Base-by-base conservation (phyloP, 2,797 vertebrate species). In the Anableps anableps region DNA sequence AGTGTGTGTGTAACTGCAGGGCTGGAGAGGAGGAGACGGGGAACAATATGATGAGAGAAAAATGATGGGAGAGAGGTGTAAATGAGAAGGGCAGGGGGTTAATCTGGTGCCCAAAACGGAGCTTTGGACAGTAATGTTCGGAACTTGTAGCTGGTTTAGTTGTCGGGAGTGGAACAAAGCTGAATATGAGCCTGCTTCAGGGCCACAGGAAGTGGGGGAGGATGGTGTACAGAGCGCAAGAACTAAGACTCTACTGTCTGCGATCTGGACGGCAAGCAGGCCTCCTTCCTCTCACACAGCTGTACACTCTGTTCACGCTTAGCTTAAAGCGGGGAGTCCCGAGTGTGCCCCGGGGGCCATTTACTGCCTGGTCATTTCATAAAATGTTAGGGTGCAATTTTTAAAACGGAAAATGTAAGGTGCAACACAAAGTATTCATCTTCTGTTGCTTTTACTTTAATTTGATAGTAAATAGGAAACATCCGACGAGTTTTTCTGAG, bases 131-230 rank as follows among this genome's bases (percentile, higher is more conserved):
- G 41, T 26, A n/a, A 38, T 58, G 13, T 38, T 31, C 23, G 43
- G 45, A 47, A 76, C 38, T 74, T 66, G 77, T 76, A 47, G 36
- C 0, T 72, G 45, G 45, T 48, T 80, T 58, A 45, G 64, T 72
- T 70, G 68, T 19, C 68, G 55, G 83, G 88, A 86, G 84, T 80
- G 72, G 76, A 62, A 14, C 31, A 31, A 43, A 53, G 74, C 60
- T 74, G 80, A 66, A 60, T 82, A 21, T 3, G 79, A 85, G 77
- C 75, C 31, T 50, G 80, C 80, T 86, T 66, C 62, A 73, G 77
- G 82, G 86, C 86, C 81, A 87, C 88, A 90, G 88, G 91, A 93
- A 89, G 86, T 80, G 85, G 80, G 86, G 43, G 89, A 11, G 79
- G 78, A 72, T 47, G 45, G 60, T 71, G 60, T 43, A 13, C 66